Conservation (phyloP, 2,113 vertebrate genomes). For the Merops nubicus region DNA sequence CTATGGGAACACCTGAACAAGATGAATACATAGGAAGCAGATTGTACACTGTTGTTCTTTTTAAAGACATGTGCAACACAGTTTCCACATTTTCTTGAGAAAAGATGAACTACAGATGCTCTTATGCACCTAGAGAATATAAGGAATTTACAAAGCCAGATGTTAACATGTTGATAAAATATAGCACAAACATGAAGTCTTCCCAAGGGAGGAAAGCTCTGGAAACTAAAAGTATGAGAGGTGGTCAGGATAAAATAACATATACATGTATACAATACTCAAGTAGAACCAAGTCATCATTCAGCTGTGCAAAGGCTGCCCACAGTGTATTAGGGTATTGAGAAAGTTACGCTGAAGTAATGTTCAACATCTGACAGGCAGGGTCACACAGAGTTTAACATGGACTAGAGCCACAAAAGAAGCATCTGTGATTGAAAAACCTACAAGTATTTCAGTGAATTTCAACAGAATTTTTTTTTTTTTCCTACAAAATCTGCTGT, state of each 20-base stretch:
- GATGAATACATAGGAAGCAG: neutral
- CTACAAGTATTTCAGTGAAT: neutral
- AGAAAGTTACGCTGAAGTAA: neutral
- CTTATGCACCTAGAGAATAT: constrained; percentile 2
- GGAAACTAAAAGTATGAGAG: neutral
- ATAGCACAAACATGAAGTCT: neutral
- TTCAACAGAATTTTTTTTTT: neutral
- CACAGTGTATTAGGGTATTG: neutral
- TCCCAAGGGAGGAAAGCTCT: neutral
- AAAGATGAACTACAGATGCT: constrained; percentile 32
- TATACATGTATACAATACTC: neutral
- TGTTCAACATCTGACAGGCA: neutral
- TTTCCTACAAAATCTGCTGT: neutral
- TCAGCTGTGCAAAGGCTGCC: neutral
- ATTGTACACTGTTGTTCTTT: neutral
- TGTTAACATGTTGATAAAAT: constrained; percentile 38
- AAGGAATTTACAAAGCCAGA: constrained; percentile 35
- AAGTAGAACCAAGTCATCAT: neutral
- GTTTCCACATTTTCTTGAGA: neutral
- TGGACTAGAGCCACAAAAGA: neutral
- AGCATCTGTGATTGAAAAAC: neutral
- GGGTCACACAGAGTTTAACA: neutral
- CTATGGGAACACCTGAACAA: neutral
- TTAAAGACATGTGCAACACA: neutral
- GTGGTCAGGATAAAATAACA: neutral